Conservation (phyloP, 2,888 invertebrate species). For the Leptinotarsa peninsularis region DNA sequence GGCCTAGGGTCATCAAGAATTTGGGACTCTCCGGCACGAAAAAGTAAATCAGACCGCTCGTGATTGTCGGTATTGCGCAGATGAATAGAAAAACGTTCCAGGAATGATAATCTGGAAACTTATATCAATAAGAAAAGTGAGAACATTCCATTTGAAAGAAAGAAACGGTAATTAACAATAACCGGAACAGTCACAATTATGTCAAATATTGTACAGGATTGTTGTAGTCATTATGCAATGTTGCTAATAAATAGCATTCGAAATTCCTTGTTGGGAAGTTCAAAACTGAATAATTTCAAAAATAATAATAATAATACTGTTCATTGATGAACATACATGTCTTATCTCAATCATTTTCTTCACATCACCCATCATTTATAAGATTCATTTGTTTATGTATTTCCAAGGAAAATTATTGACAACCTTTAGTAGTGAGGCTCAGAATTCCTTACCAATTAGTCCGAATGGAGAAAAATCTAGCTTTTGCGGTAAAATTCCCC, state of each 20-base stretch:
- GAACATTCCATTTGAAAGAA: too few species aligned
- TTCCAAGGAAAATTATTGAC: too few species aligned
- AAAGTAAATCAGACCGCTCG: constrained; percentile 72
- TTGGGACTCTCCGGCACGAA: constrained; percentile 83
- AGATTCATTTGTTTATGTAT: not conserved
- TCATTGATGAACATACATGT: too few species aligned
- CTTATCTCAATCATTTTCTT: too few species aligned
- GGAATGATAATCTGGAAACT: constrained; percentile 68
- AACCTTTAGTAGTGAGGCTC: not conserved
- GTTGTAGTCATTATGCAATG: too few species aligned
- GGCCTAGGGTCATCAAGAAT: constrained; percentile 78
- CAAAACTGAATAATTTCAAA: too few species aligned
- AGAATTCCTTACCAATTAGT: constrained; percentile 34
- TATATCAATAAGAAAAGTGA: not conserved
- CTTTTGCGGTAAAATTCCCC: constrained; percentile 75
- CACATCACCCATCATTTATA: not conserved
- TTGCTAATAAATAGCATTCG: too few species aligned
- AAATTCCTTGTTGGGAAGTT: too few species aligned
- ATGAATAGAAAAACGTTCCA: constrained; percentile 74
- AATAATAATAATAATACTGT: too few species aligned
- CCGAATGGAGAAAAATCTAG: constrained; percentile 39
- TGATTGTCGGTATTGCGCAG: constrained; percentile 73
- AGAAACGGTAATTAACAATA: not conserved
- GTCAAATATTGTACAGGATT: too few species aligned
- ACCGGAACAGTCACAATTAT: too few species aligned